These are phyloP conservation scores for Epinephelus malabaricus DNA, from an alignment of 2,797 vertebrate genomes.

Conservation along the genomic window DNA sequence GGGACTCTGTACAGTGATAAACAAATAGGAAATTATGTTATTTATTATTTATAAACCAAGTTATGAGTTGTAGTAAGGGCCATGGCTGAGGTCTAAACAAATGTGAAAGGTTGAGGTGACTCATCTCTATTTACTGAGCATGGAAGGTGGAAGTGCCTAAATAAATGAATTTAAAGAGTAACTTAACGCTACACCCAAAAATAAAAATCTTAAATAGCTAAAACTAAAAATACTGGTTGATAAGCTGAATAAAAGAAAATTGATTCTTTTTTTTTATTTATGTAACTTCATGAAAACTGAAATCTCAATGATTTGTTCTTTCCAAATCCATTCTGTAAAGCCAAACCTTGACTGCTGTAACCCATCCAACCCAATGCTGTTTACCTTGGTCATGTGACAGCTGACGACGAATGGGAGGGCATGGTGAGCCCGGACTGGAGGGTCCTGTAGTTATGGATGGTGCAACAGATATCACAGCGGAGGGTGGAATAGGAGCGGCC, in stretches of 20 bases:
- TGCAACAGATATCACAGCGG: slow-evolving; percentile 94
- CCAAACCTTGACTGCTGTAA: background rate
- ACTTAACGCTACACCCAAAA: background rate
- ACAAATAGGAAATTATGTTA: background rate
- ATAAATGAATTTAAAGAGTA: background rate
- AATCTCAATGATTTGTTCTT: background rate
- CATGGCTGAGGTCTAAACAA: background rate
- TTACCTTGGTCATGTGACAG: slow-evolving; percentile 98
- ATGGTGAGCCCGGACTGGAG: slow-evolving; percentile 90
- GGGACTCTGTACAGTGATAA: slow-evolving; percentile 86
- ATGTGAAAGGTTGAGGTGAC: background rate
- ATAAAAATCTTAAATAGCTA: background rate
- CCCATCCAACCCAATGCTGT: slow-evolving; percentile 8
- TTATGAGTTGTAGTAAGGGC: background rate
- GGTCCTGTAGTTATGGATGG: slow-evolving; percentile 87
- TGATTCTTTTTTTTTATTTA: background rate
- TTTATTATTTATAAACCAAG: background rate
- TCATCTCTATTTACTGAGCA: background rate
- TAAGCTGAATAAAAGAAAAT: background rate
- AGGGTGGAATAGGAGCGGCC: slow-evolving; percentile 93
- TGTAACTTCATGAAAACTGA: no score
- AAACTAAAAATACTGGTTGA: background rate
- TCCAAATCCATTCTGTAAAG: background rate
- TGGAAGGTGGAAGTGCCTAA: background rate
- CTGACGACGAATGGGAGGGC: slow-evolving; percentile 93